Percentiles rank a stretch among this genome's conserved stretches.
phyloP scores from a whole-genome alignment of 1,140 invertebrate species.

The Limonius californicus region DNA sequence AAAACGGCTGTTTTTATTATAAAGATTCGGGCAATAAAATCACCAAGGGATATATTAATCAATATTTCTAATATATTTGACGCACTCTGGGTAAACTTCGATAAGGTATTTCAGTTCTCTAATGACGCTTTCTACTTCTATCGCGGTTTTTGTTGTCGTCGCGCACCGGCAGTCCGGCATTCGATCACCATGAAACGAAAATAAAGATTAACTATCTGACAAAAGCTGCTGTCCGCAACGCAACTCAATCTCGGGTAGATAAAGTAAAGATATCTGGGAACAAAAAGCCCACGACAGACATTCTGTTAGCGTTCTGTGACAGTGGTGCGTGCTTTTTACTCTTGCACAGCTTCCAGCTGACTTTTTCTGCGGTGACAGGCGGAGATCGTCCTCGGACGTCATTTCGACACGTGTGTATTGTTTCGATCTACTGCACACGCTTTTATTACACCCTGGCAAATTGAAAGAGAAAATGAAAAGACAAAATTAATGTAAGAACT shows the following conservation, averaged over 20 bases:
- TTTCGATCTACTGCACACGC: constrained; percentile 20
- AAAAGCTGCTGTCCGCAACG: constrained; percentile 30
- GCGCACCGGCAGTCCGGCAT: neutral
- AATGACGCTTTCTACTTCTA: constrained; percentile 21
- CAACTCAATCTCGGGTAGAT: constrained; percentile 31
- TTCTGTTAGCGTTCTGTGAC: constrained; percentile 19
- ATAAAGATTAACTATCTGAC: constrained; percentile 34
- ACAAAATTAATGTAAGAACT: neutral
- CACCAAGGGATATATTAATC: too few relatives aligned
- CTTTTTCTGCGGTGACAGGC: constrained; percentile 21
- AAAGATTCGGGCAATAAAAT: too few relatives aligned
- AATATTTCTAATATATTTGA: neutral
- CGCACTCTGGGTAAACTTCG: constrained; percentile 19
- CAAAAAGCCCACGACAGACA: constrained; percentile 23
- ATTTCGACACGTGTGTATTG: constrained; percentile 25
- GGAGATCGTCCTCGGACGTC: constrained; percentile 16
- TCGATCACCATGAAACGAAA: constrained; percentile 14
- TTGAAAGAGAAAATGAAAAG: neutral
- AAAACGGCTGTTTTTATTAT: too few relatives aligned
- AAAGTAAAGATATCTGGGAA: constrained; percentile 31
- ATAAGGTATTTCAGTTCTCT: constrained; percentile 20
- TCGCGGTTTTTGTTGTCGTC: constrained; percentile 16
- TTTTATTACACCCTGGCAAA: constrained; percentile 11
- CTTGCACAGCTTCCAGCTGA: constrained; percentile 18
- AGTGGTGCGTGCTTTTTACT: constrained; percentile 20